phyloP scores from a whole-genome alignment of 2,888 invertebrate genomes.

The Dryobotodes eremita region DNA sequence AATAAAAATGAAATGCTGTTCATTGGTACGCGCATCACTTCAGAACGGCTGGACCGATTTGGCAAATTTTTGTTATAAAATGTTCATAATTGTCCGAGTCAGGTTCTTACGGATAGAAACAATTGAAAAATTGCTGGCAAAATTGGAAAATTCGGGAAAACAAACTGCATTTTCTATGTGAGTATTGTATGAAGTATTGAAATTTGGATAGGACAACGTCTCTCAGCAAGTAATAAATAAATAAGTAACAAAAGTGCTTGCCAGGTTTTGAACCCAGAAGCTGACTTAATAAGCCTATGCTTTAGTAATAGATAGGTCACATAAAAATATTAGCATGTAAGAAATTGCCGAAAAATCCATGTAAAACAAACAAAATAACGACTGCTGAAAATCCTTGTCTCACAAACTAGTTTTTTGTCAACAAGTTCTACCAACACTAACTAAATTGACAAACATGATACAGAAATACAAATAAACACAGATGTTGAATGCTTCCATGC shows the following conservation, averaged over 20 bases:
- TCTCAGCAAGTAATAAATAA: neutral
- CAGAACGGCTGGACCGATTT: no score
- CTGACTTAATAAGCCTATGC: neutral
- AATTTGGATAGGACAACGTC: no score
- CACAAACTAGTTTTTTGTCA: neutral
- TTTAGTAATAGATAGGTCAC: neutral
- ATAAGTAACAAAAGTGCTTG: neutral
- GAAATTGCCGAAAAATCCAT: neutral
- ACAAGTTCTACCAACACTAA: neutral
- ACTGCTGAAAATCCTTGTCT: neutral
- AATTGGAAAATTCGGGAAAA: no score
- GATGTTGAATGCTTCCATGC: slow-evolving; percentile 35
- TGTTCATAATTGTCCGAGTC: no score
- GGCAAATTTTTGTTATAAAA: no score
- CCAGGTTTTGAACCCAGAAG: neutral
- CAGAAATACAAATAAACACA: slow-evolving; percentile 13
- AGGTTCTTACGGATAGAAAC: no score
- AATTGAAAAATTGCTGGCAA: no score
- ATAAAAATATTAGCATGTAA: neutral
- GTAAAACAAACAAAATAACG: neutral
- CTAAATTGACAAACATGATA: slow-evolving; percentile 38
- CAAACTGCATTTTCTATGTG: no score
- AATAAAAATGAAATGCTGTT: no score
- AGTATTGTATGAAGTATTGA: no score
- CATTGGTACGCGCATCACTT: no score